These are phyloP conservation scores for Argentina silus DNA, from an alignment of 2,797 vertebrate species.

Conservation along the genomic window DNA sequence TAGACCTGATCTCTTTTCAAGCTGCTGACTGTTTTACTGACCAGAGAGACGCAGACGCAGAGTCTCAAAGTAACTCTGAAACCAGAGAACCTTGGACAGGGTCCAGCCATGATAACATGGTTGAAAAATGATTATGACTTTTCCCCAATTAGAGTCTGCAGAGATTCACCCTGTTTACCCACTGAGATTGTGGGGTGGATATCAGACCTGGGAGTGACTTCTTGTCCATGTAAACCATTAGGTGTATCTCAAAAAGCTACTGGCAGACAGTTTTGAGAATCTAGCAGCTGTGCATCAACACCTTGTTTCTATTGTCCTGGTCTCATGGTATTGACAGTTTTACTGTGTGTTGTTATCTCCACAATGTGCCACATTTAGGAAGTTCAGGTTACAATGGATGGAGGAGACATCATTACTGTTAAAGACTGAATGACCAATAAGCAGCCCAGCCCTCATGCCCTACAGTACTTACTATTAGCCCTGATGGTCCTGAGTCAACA, in stretches of 20 bases:
- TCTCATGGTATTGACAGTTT: no score
- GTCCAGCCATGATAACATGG: constrained; percentile 24
- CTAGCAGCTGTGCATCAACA: background rate
- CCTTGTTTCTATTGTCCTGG: background rate
- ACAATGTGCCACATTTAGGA: no score
- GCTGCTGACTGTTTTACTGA: constrained; percentile 23
- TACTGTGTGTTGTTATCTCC: no score
- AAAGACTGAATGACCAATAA: no score
- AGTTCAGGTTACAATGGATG: no score
- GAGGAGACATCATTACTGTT: no score
- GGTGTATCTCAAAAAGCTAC: background rate
- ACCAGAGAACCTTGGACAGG: background rate
- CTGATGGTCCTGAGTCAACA: no score
- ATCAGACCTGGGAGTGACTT: background rate
- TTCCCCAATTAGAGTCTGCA: constrained; percentile 6
- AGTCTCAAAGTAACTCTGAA: background rate
- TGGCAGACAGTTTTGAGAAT: background rate
- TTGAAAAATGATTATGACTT: constrained; percentile 7
- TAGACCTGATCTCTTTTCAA: constrained; percentile 20
- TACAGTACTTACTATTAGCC: no score
- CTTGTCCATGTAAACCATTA: background rate
- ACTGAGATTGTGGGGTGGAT: background rate
- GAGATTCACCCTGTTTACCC: background rate
- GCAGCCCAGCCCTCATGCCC: no score
- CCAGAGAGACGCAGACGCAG: background rate